Base-by-base conservation (phyloP, 2,888 invertebrate genomes). In the Ormyrus nitidulus region DNA sequence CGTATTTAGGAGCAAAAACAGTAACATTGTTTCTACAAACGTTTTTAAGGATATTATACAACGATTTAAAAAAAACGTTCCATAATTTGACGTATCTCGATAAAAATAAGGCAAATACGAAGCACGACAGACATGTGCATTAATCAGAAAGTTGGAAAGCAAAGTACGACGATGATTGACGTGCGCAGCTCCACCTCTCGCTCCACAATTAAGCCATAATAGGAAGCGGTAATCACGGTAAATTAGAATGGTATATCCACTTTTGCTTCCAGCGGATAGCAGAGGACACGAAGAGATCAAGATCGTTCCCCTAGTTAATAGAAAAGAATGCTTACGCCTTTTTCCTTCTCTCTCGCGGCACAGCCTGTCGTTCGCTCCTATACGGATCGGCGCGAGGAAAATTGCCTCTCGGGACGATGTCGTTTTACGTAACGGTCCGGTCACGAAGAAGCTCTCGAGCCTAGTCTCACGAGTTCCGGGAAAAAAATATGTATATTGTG, bases 361-460 rank as follows among this genome's bases (percentile, higher is more conserved):
- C 59, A 51, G 46, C 34, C 65, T 3, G 34, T 34, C 34, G 34
- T 34, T 34, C 34, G 34, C 34, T 34, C 34, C 34, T 34, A 2
- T 34, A 4, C 62, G 49, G 13, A 74, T 74, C 46, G 54, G 13
- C 44, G 46, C 61, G 13, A 74, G 62, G 56, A 19, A 79, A 74
- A 73, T 69, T 76, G 76, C 69, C 81, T 82, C 46, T 54, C 34
- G 54, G 46, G 59, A 48, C 34, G 59, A 54, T 48, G 65, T 76
- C 68, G 49, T 70, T 84, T 84, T 83, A 84, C 81, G 82, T 84
- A 86, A 86, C 85, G 85, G 85, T 83, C 77, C 80, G 83, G 85
- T 86, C 85, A 86, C 85, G 86, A 86, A 85, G 68, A 76, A 3
- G 71, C 75, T 49, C 72, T 13, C 64, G 13, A 51, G 53, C 58